Base-by-base conservation (phyloP, 2,797 vertebrate species). In the Tokudaia muenninki region DNA sequence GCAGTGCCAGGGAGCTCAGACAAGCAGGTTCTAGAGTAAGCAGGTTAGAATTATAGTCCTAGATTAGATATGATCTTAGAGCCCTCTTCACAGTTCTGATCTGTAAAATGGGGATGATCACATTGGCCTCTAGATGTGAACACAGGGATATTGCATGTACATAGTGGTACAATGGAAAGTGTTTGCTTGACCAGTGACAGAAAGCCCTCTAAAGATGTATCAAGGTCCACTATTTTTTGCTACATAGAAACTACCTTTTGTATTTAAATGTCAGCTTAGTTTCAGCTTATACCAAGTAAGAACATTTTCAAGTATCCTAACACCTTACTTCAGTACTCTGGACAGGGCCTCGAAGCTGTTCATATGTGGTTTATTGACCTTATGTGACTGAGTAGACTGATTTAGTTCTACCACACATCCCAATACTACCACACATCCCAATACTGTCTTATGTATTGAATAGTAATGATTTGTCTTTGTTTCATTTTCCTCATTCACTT, bases 261-360 rank as follows among this genome's bases (percentile, higher is more conserved):
- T 52, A 67, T 87, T 57, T 86, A 95, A 95, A 67, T 31, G 13
- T 67, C 55, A 79, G 6, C 70, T 95, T 44, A 91, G 52, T 59
- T 29, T 96, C 26, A 61, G 41, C 13, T 84, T 87, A 16, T 78
- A 41, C 2, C 41, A 67, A 50, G 41, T 24, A 11, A 84, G 77
- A 2, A n/a, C 6, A 24, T 82, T 95, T 89, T 86, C 13, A 88
- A 87, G 75, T 16, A 82, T 12, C 47, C 26, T 24, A 10, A 50
- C 72, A 24, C 87, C 55, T 87, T 72, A 34, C 24, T 3, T 92
- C 19, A 80, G 44, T 16, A 74, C 17, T 75, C 17, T 72, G 26
- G 24, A 74, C 13, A 82, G 3, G 14, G 14, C 50, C 83, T 79
- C 82, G 29, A 34, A 57, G 3, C 19, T 1, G 0, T 70, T 6